phyloP scores from a whole-genome alignment of 1,140 invertebrate species.

The Hyposmocoma kahamanoa region DNA sequence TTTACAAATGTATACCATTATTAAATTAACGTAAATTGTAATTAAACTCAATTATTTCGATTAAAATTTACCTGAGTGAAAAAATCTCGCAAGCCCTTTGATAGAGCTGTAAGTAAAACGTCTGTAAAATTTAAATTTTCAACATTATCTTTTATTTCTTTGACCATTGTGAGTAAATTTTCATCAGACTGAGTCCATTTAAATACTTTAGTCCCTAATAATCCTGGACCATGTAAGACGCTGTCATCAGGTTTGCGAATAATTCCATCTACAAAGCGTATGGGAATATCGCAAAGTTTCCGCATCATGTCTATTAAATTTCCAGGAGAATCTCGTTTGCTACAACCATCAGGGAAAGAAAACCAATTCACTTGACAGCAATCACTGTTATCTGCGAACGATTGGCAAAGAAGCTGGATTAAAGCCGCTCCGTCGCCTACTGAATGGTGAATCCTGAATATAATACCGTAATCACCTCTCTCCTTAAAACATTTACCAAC shows the following conservation, averaged over 20 bases:
- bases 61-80: constrained; percentile 42
- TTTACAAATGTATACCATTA: constrained; percentile 9
- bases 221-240: constrained; percentile 46
- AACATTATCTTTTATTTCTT: constrained; percentile 48
- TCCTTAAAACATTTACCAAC: constrained; percentile 22
- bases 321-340: constrained; percentile 9
- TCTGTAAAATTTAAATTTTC: constrained; percentile 49
- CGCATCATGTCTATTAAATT: constrained; percentile 28
- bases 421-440: constrained; percentile 72
- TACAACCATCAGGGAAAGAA: constrained; percentile 24
- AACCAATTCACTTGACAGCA: constrained; percentile 20
- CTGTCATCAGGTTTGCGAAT: constrained; percentile 50
- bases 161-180: constrained; percentile 46
- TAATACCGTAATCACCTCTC: constrained; percentile 49
- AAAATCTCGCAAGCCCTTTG: constrained; percentile 49
- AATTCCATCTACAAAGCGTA: constrained; percentile 46
- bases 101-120: constrained; percentile 51
- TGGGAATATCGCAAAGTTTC: constrained; percentile 36
- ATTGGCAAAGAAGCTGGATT: constrained; percentile 62
- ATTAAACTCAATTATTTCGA: constrained; percentile 6
- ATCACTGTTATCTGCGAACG: constrained; percentile 45
- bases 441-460: constrained; percentile 73
- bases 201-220: constrained; percentile 48
- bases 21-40: neutral
- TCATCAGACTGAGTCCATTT: constrained; percentile 53